Percentiles rank a stretch among this genome's conserved stretches.
Evolutionary conservation across 64 coral and sea anemone genomes (phyloP).

Genomic region (Montipora sp.): DNA sequence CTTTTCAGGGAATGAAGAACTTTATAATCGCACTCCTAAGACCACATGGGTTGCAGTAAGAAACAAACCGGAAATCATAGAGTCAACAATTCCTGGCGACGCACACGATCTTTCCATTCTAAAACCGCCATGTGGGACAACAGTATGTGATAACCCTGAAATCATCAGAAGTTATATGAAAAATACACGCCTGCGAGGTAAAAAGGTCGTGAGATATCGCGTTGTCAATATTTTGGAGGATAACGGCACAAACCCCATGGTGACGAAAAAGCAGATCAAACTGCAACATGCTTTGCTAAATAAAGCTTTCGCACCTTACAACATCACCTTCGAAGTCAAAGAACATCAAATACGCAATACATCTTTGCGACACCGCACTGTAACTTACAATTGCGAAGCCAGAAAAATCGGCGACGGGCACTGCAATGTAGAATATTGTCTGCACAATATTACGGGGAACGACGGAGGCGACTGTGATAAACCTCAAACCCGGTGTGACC

Average conservation of each 20-base stretch:
- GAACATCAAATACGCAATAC: conserved; percentile 72
- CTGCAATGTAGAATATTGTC: conserved; percentile 63
- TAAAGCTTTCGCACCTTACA: conserved; percentile 63
- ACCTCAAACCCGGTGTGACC: conserved; percentile 32
- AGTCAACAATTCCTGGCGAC: conserved; percentile 90
- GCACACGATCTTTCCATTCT: conserved; percentile 84
- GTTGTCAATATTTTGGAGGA: conserved; percentile 88
- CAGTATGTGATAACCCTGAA: conserved; percentile 97
- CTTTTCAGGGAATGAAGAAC: conserved; percentile 44
- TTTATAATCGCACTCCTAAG: conserved; percentile 9
- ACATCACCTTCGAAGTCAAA: conserved; percentile 80
- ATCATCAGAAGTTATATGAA: conserved; percentile 91
- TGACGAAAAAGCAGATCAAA: conserved; percentile 68
- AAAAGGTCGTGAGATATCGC: conserved; percentile 76
- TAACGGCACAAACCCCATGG: conserved; percentile 79
- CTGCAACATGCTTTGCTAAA: conserved; percentile 66
- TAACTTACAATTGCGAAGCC: conserved; percentile 68
- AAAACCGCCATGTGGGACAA: conserved; percentile 89
- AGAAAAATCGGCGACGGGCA: conserved; percentile 63
- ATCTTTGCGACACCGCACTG: conserved; percentile 66
- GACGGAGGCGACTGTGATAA: conserved; percentile 87
- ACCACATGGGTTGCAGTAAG: conserved; percentile 55
- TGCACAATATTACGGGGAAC: conserved; percentile 73
- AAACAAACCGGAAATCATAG: conserved; percentile 56
- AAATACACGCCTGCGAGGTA: conserved; percentile 67